phyloP scores from a whole-genome alignment of 2,113 vertebrate species.

The Cynoglossus semilaevis region DNA sequence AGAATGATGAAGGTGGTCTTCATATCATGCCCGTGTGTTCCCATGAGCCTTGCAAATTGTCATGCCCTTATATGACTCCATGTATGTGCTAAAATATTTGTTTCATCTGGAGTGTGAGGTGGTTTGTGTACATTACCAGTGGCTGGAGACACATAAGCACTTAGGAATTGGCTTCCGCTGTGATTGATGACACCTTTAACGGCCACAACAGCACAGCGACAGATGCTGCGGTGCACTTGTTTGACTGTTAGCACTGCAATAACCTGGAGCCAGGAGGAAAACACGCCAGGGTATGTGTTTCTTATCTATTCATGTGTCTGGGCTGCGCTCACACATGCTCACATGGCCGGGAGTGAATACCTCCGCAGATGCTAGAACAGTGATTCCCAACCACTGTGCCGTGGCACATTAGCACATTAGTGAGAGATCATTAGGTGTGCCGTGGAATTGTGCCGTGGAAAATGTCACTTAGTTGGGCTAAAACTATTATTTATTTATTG shows the following conservation, averaged over 20 bases:
- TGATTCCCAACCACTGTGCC: too few relatives aligned
- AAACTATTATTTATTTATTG: too few relatives aligned
- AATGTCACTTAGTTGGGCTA: too few relatives aligned
- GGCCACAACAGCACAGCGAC: neutral
- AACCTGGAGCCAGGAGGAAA: slow-evolving; percentile 26
- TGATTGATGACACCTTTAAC: slow-evolving; percentile 19
- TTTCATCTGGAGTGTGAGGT: neutral
- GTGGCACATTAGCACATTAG: too few relatives aligned
- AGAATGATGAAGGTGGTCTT: slow-evolving; percentile 13
- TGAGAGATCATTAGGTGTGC: too few relatives aligned
- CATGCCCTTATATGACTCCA: too few relatives aligned
- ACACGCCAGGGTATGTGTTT: slow-evolving; percentile 4
- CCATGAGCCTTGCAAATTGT: too few relatives aligned
- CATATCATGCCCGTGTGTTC: slow-evolving; percentile 1
- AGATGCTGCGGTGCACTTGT: slow-evolving; percentile 16
- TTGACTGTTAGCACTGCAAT: slow-evolving; percentile 8
- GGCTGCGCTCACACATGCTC: too few relatives aligned
- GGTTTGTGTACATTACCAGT: slow-evolving; percentile 5
- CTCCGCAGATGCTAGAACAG: too few relatives aligned
- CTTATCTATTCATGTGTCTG: neutral
- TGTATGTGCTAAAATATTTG: neutral
- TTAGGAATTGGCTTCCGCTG: slow-evolving; percentile 22
- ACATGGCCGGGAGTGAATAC: too few relatives aligned
- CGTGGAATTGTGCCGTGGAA: too few relatives aligned
- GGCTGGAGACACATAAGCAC: slow-evolving; percentile 13